These are phyloP conservation scores for Petrolisthes cinctipes DNA, from an alignment of 2,888 invertebrate genomes.

Conservation along the genomic window DNA sequence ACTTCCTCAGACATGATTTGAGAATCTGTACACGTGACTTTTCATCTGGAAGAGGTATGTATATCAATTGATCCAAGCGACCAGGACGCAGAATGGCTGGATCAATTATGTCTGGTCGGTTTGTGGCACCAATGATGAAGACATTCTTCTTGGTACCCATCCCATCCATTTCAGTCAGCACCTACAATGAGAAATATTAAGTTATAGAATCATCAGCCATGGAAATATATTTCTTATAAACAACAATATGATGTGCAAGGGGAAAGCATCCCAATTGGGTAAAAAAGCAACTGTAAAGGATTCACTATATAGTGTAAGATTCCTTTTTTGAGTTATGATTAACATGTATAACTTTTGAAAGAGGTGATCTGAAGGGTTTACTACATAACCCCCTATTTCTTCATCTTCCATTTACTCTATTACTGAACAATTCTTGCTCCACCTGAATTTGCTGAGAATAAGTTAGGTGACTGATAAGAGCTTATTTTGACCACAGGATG, in stretches of 20 bases:
- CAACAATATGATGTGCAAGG: not conserved
- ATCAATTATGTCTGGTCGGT: conserved; percentile 97
- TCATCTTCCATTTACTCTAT: too few relatives aligned
- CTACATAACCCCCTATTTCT: too few relatives aligned
- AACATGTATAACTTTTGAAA: too few relatives aligned
- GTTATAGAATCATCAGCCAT: not conserved
- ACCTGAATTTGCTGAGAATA: too few relatives aligned
- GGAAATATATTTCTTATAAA: not conserved
- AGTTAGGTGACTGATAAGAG: too few relatives aligned
- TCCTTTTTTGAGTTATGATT: too few relatives aligned
- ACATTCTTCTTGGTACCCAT: conserved; percentile 99
- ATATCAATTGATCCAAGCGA: conserved; percentile 98
- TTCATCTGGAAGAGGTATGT: conserved; percentile 99
- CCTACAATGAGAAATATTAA: conserved; percentile 69
- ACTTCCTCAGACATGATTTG: conserved; percentile 94
- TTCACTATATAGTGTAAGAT: too few relatives aligned
- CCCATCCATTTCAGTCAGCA: conserved; percentile 99
- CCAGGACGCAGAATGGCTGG: conserved; percentile 98
- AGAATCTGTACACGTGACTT: conserved; percentile 97
- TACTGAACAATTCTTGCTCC: too few relatives aligned
- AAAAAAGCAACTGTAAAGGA: too few relatives aligned
- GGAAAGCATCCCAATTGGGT: too few relatives aligned
- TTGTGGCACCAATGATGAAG: conserved; percentile 97
- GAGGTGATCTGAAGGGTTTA: too few relatives aligned
- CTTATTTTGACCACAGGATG: too few relatives aligned